Conservation (phyloP, 2,797 vertebrate genomes). For the Mormyrus proboscirostris region DNA sequence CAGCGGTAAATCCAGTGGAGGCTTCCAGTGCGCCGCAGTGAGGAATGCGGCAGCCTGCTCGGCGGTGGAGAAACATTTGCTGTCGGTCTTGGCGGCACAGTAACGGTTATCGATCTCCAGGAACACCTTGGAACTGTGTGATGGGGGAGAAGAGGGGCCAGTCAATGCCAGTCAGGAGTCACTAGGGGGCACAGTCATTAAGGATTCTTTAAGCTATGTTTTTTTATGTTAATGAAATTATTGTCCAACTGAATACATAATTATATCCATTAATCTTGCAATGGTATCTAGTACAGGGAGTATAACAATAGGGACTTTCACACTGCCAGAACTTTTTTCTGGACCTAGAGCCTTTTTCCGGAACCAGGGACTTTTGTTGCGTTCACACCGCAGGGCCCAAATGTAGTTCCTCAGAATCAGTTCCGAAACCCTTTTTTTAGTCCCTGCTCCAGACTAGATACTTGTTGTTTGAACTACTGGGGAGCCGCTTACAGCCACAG, state of each 20-base stretch:
- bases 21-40: constrained; percentile 72
- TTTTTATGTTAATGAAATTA: neutral
- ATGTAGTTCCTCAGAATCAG: neutral
- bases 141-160: neutral
- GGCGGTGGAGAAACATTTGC: constrained; percentile 73
- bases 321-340: neutral
- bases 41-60: constrained; percentile 76
- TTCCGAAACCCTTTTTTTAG: neutral
- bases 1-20: constrained; percentile 71
- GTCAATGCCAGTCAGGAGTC: neutral
- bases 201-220: neutral
- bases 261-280: neutral
- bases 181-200: neutral
- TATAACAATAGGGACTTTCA: neutral
- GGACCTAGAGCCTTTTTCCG: neutral
- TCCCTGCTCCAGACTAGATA: neutral
- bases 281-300: neutral
- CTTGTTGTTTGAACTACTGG: neutral
- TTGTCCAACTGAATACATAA: neutral
- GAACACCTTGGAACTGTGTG: constrained; percentile 68
- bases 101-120: constrained; percentile 89
- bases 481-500: neutral
- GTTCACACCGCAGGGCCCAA: neutral
- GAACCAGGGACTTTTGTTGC: neutral
- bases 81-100: constrained; percentile 63